Base-by-base conservation (phyloP, 1,140 invertebrate genomes). In the Nephotettix cincticeps region DNA sequence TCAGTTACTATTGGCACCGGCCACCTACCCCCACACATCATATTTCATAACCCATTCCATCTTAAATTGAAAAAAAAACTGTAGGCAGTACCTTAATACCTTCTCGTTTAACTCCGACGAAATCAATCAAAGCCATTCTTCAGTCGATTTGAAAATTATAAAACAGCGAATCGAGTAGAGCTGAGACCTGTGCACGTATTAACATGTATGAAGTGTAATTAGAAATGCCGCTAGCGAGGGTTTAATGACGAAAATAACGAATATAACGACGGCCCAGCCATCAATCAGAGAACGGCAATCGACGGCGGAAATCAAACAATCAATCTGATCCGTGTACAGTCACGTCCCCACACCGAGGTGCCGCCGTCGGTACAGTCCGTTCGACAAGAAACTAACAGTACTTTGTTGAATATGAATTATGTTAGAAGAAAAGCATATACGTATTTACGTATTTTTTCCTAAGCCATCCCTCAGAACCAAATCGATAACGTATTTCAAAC, bases 141-240 rank as follows among this genome's bases (percentile, higher is more conserved):
- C 47, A 6, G 6, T 21, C 13, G 23, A 19, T 4, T 17, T 21
- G 47, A n/a, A 29, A 27, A 61, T 61, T 14, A 61, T 61, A 61
- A 28, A 61, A 61, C 23, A 61, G 56, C 56, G 56, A 61, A 61
- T 61, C 56, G 56, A 14, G 23, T 11, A 28, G 47, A 4, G 56
- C 21, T 61, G 23, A 6, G 21, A 6, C 6, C 4, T 54, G 23
- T 11, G 47, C 11, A 14, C 9, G 27, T 29, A 67, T 67, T 67
- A 67, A 67, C 17, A 67, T 67, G 64, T 67, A 67, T 67, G 64
- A 67, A 67, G 32, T 25, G 64, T 67, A 67, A 67, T 67, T 67
- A 67, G 64, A 67, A 67, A 45, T 21, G 64, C 64, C 40, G 32
- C 17, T 14, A 45, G 64, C 64, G 19, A 43, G 32, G 36, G 45